These are phyloP conservation scores for Istiophorus platypterus DNA, from an alignment of 2,113 vertebrate species.

Conservation along the genomic window DNA sequence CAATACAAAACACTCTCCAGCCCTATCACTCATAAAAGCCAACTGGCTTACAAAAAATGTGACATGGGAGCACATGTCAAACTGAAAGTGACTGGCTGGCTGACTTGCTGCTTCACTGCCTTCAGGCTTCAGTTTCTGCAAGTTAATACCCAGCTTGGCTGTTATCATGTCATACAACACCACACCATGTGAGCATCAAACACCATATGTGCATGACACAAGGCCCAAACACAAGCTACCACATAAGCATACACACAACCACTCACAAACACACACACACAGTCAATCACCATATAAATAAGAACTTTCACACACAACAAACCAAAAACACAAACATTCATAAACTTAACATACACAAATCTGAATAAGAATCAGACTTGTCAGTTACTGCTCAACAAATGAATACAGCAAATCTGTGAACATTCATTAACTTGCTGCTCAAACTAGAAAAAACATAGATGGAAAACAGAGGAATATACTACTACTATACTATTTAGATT, in stretches of 20 bases:
- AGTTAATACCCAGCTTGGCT: constrained; percentile 48
- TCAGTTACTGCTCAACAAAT: not conserved
- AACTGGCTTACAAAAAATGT: constrained; percentile 58
- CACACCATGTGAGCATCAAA: constrained; percentile 22
- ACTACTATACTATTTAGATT: not conserved
- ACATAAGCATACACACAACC: not conserved
- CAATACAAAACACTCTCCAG: constrained; percentile 9
- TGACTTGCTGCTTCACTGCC: constrained; percentile 49
- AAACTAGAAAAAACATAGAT: not conserved
- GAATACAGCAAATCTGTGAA: not conserved
- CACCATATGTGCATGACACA: constrained; percentile 34
- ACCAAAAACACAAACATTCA: not conserved
- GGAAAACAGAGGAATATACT: not conserved
- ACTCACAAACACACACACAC: not conserved
- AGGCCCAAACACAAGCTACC: constrained; percentile 8
- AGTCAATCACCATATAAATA: constrained; percentile 1
- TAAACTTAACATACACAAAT: not conserved
- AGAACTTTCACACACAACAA: not conserved
- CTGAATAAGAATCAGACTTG: not conserved
- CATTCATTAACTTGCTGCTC: not conserved
- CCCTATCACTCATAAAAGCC: constrained; percentile 24
- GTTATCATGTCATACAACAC: constrained; percentile 35
- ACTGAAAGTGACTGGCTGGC: constrained; percentile 45
- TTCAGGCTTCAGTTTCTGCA: constrained; percentile 44
- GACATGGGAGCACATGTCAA: constrained; percentile 32